These are phyloP conservation scores for Tetramorium parvispinum DNA, from an alignment of 1,140 invertebrate species.

Conservation along the genomic window DNA sequence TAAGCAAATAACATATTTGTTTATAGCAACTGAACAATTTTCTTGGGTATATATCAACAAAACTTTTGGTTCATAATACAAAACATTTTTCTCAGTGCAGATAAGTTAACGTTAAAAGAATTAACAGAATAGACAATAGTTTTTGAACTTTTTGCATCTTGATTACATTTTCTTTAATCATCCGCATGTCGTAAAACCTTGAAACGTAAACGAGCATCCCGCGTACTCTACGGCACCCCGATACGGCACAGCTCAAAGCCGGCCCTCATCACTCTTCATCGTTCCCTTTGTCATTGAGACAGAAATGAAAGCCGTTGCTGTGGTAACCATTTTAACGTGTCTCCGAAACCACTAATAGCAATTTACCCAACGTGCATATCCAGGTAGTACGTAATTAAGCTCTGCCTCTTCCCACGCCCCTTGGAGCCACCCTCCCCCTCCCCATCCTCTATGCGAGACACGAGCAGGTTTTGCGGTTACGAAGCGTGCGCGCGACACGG, in stretches of 20 bases:
- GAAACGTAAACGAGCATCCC: slow-evolving; percentile 13
- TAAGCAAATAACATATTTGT: too few species aligned
- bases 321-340: slow-evolving; percentile 60
- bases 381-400: slow-evolving; percentile 71
- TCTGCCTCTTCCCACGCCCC: slow-evolving; percentile 42
- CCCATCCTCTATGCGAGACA: slow-evolving; percentile 28
- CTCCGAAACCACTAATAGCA: slow-evolving; percentile 67
- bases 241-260: slow-evolving; percentile 30
- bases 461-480: slow-evolving; percentile 64
- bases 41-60: too few species aligned
- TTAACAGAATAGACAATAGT: neutral
- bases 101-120: neutral
- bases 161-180: neutral
- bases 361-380: slow-evolving; percentile 62
- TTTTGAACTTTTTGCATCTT: neutral
- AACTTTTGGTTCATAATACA: too few species aligned
- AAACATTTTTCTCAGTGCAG: too few species aligned
- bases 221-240: neutral
- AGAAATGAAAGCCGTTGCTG: slow-evolving; percentile 62
- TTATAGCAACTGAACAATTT: too few species aligned
- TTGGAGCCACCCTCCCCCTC: slow-evolving; percentile 47
- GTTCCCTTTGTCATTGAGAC: slow-evolving; percentile 54
- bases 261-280: slow-evolving; percentile 56
- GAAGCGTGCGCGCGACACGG: slow-evolving; percentile 14
- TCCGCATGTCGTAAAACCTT: neutral